phyloP scores from a whole-genome alignment of 2,888 invertebrate species.

The Congeria kusceri region DNA sequence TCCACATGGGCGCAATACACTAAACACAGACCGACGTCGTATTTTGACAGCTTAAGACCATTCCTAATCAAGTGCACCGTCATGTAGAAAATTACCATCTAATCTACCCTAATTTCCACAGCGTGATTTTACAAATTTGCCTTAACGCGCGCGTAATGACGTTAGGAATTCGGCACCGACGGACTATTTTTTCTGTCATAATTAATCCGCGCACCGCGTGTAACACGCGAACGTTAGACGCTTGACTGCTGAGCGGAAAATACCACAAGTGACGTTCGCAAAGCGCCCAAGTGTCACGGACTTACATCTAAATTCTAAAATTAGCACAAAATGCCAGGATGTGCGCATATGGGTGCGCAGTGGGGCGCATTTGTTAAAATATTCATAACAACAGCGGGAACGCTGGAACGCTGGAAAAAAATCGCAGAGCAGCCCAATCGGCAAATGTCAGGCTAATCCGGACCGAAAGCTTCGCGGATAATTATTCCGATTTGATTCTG shows the following conservation, averaged over 20 bases:
- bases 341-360: constrained; percentile 2
- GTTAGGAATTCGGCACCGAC: constrained; percentile 21
- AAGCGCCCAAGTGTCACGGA: constrained; percentile 17
- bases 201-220: constrained; percentile 17
- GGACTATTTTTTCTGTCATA: constrained; percentile 32
- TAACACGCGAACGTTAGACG: constrained; percentile 12
- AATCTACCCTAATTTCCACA: constrained; percentile 60
- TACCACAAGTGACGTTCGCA: neutral
- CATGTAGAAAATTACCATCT: constrained; percentile 43
- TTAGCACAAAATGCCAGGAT: neutral
- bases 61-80: constrained; percentile 36
- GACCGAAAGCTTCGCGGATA: constrained; percentile 24
- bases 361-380: constrained; percentile 12
- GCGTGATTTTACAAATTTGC: constrained; percentile 38
- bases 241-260: constrained; percentile 28
- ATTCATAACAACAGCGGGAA: neutral
- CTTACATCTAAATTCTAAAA: neutral
- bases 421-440: constrained; percentile 1
- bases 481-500: constrained; percentile 35
- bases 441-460: constrained; percentile 35
- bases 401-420: neutral
- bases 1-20: neutral
- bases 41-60: constrained; percentile 40
- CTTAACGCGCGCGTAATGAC: constrained; percentile 5
- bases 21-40: neutral